Evolutionary conservation across 2,888 invertebrate genomes (phyloP).

Genomic region (Hydrotaea cyrtoneurina): DNA sequence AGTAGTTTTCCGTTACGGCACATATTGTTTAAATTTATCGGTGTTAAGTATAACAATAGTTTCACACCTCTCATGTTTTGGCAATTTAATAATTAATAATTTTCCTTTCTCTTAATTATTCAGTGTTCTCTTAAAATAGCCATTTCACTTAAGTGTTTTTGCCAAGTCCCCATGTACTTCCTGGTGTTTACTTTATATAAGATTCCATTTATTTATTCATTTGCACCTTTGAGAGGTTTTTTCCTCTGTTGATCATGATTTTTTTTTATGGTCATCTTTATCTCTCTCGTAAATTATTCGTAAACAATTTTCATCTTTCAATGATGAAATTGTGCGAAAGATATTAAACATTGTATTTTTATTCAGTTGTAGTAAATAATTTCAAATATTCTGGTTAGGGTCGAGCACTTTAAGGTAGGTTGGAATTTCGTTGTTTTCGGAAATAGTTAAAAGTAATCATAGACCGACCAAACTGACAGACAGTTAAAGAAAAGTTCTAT

Average conservation of each 20-base stretch:
- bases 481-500: conserved; percentile 3
- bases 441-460: conserved; percentile 8
- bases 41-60: no score
- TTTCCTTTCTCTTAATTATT: no score
- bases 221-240: background rate
- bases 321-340: conserved; percentile 57
- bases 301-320: conserved; percentile 45
- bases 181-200: background rate
- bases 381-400: conserved; percentile 5
- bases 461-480: conserved; percentile 13
- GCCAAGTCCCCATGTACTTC: no score
- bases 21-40: no score
- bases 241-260: background rate
- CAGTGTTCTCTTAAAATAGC: no score
- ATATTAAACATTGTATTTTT: conserved; percentile 51
- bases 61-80: no score
- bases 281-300: conserved; percentile 47
- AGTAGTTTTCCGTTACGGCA: no score
- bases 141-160: no score
- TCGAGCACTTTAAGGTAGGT: conserved; percentile 53
- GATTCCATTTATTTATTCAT: background rate
- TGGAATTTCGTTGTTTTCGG: conserved; percentile 26
- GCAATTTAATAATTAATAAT: no score
- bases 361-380: background rate
- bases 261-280: conserved; percentile 37